Evolutionary conservation across 2,113 vertebrate species (phyloP).

Genomic region (Antigone vipio): DNA sequence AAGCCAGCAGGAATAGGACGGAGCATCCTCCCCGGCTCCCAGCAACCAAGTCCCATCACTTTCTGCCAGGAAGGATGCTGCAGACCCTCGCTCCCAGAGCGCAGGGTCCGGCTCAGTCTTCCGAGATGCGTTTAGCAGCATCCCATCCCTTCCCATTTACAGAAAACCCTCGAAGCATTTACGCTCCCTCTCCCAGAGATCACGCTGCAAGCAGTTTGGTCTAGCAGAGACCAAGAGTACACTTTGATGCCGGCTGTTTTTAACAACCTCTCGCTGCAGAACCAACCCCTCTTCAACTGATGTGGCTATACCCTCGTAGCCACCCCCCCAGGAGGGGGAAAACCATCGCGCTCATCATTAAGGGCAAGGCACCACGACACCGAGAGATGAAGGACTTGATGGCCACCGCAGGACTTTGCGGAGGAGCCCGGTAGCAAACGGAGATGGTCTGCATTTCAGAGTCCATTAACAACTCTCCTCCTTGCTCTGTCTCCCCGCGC

Average conservation of each 20-base stretch:
- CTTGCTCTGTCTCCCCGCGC: fast-evolving
- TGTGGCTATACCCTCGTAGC: not conserved
- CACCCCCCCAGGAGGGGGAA: not conserved
- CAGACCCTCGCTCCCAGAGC: not conserved
- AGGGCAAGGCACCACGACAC: not conserved
- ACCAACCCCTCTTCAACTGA: not conserved
- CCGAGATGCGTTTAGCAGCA: not conserved
- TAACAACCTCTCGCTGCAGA: not conserved
- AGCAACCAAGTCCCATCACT: fast-evolving
- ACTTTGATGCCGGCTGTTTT: not conserved
- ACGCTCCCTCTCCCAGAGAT: not conserved
- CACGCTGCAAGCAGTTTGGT: fast-evolving
- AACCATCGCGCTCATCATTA: not conserved
- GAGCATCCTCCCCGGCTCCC: not conserved
- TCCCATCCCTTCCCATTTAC: fast-evolving
- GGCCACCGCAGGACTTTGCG: not conserved
- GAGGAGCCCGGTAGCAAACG: not conserved
- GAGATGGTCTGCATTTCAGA: fast-evolving
- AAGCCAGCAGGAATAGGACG: fast-evolving
- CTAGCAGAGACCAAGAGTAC: not conserved
- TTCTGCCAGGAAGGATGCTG: not conserved
- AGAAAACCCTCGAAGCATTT: not conserved
- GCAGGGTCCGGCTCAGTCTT: fast-evolving
- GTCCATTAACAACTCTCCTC: not conserved
- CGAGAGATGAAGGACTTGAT: fast-evolving